A percentile compares a stretch with the other conserved stretches of the same genome.
Evolutionary conservation across 2,113 vertebrate species (phyloP).

Genomic region (Antechinus flavipes): DNA sequence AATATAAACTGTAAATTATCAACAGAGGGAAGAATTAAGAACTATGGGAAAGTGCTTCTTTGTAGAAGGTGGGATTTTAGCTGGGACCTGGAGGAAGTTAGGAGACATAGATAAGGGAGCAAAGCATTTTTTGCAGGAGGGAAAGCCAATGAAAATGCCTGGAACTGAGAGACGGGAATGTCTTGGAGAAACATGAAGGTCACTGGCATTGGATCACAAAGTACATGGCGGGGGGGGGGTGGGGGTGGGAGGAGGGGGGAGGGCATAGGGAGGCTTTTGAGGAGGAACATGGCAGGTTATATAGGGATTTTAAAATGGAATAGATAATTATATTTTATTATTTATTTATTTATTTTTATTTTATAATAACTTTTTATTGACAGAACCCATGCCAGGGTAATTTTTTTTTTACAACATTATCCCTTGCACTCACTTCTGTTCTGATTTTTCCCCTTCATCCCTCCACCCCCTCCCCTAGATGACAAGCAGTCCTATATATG

Average conservation of each 20-base stretch:
- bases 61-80: neutral
- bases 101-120: neutral
- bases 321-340: neutral
- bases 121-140: neutral
- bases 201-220: neutral
- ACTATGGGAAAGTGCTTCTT: neutral
- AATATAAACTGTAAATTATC: neutral
- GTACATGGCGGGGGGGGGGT: neutral
- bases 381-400: too few species aligned
- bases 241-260: neutral
- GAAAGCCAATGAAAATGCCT: neutral
- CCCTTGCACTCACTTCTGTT: too few species aligned
- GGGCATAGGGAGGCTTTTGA: neutral
- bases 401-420: too few species aligned
- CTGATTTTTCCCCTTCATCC: too few species aligned
- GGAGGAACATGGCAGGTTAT: neutral
- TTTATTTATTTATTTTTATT: too few species aligned
- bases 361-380: too few species aligned
- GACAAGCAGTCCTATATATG: too few species aligned
- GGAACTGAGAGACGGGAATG: neutral
- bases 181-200: neutral
- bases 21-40: neutral
- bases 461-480: too few species aligned
- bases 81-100: neutral
- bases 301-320: neutral